phyloP scores from a whole-genome alignment of 2,888 invertebrate genomes.

The Acronicta alni region DNA sequence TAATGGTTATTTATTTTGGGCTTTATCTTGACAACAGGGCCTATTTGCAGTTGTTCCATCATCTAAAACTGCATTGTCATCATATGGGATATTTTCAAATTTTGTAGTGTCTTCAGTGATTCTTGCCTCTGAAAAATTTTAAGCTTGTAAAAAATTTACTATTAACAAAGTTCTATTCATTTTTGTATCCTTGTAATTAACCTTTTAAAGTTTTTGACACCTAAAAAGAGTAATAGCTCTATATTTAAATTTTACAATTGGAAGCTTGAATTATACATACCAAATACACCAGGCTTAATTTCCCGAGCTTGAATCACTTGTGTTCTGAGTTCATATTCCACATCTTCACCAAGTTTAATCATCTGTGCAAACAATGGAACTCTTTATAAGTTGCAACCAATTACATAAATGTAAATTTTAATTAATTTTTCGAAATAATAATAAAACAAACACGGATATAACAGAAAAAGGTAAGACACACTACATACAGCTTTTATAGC shows the following conservation, averaged over 20 bases:
- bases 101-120: constrained; percentile 90
- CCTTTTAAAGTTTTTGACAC: no score
- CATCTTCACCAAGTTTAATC: constrained; percentile 91
- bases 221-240: no score
- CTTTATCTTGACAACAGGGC: constrained; percentile 73
- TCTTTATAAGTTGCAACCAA: no score
- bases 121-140: constrained; percentile 87
- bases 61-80: constrained; percentile 84
- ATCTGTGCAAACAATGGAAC: constrained; percentile 83
- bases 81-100: constrained; percentile 91
- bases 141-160: not conserved
- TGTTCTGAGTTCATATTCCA: constrained; percentile 92
- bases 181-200: no score
- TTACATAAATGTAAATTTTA: no score
- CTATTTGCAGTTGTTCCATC: constrained; percentile 62
- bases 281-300: constrained; percentile 91
- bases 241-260: no score
- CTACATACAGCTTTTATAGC: constrained; percentile 91
- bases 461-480: constrained; percentile 66
- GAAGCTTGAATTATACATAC: no score
- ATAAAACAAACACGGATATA: no score
- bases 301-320: constrained; percentile 93
- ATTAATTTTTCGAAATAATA: no score
- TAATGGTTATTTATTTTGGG: constrained; percentile 59
- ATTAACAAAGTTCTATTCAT: no score